Percentiles rank a stretch among this genome's conserved stretches.
Conservation (phyloP, 2,888 invertebrate genomes). For the Arge pagana region DNA sequence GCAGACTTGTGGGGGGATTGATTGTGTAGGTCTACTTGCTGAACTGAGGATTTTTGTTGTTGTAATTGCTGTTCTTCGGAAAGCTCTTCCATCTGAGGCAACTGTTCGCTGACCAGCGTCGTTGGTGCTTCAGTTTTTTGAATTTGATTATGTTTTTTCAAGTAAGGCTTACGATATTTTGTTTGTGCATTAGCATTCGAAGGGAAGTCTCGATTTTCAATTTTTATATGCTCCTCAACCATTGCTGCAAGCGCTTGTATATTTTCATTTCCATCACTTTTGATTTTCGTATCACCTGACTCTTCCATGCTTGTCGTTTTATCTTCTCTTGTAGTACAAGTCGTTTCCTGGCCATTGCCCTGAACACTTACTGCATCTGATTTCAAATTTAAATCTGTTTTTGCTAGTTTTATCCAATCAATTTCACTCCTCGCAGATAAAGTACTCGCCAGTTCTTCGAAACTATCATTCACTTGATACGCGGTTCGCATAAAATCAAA, state of each 20-base stretch:
- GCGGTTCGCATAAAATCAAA: conserved; percentile 75
- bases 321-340: background rate
- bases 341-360: background rate
- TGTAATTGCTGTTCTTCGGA: background rate
- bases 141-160: conserved; percentile 6
- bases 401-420: conserved; percentile 60
- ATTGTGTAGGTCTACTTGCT: conserved; percentile 5
- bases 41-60: too few species aligned
- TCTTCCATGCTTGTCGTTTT: background rate
- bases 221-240: too few species aligned
- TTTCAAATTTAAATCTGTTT: conserved; percentile 53
- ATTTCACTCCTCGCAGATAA: conserved; percentile 56
- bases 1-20: background rate
- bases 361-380: conserved; percentile 43
- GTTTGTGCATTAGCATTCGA: background rate
- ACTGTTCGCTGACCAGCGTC: background rate
- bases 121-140: conserved; percentile 1
- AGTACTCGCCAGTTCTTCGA: conserved; percentile 55
- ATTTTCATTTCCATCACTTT: too few species aligned
- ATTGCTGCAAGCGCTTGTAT: background rate
- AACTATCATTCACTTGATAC: conserved; percentile 67
- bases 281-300: background rate
- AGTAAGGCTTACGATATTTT: conserved; percentile 4
- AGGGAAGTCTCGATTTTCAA: conserved; percentile 6
- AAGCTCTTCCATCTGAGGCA: background rate